Conservation (phyloP, 2,113 vertebrate genomes). For the Lethenteron reissneri region DNA sequence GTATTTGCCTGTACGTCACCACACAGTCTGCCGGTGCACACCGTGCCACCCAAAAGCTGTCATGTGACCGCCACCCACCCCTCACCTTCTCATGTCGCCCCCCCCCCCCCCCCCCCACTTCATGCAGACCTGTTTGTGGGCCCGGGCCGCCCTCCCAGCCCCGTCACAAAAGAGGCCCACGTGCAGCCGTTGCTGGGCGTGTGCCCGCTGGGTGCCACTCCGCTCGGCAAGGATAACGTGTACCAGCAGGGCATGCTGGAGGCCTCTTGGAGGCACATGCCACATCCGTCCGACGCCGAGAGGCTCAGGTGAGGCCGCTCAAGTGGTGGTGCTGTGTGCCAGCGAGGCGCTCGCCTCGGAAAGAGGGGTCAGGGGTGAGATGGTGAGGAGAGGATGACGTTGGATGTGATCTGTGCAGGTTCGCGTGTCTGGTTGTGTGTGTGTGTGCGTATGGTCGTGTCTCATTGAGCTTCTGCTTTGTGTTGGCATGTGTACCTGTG, state of each 20-base stretch:
- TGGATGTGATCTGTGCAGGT: too few relatives aligned
- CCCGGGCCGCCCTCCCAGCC: not conserved
- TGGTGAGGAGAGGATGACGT: too few relatives aligned
- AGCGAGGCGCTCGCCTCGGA: not conserved
- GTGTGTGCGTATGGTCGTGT: too few relatives aligned
- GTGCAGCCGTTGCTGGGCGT: constrained; percentile 61
- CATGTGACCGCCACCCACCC: not conserved
- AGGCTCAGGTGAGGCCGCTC: constrained; percentile 26
- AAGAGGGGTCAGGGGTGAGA: too few relatives aligned
- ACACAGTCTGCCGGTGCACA: too few relatives aligned
- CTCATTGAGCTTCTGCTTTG: too few relatives aligned
- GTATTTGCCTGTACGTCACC: too few relatives aligned
- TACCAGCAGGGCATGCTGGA: constrained; percentile 86
- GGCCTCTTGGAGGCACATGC: constrained; percentile 75
- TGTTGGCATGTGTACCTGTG: too few relatives aligned
- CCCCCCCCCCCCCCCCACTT: not conserved
- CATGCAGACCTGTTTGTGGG: not conserved
- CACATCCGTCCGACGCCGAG: constrained; percentile 68
- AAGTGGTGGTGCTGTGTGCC: not conserved
- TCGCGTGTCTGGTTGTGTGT: too few relatives aligned
- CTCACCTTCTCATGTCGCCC: not conserved
- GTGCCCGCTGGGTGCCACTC: constrained; percentile 56
- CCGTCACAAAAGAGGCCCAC: constrained; percentile 33
- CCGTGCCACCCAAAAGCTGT: not conserved
- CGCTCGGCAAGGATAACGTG: constrained; percentile 68